A percentile compares a stretch with the other conserved stretches of the same genome.
Evolutionary conservation across 2,113 vertebrate genomes (phyloP).

Genomic region (Aegotheles bennettii): DNA sequence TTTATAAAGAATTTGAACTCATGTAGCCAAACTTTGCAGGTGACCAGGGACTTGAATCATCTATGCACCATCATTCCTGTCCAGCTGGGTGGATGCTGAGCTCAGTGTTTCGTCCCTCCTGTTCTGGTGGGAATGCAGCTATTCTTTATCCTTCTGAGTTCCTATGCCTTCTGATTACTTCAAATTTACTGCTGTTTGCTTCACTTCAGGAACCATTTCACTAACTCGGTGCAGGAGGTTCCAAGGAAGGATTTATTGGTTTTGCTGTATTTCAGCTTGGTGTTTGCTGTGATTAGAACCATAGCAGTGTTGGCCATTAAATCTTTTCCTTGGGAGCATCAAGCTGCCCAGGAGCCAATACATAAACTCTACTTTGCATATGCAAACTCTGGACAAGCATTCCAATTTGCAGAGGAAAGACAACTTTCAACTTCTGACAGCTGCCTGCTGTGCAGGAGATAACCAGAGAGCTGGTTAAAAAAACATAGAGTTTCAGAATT

Average conservation of each 20-base stretch:
- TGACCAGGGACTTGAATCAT: rapidly evolving
- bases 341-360: background rate
- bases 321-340: background rate
- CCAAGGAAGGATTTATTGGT: background rate
- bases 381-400: background rate
- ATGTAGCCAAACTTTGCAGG: background rate
- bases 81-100: too few relatives aligned
- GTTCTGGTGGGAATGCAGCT: background rate
- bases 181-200: background rate
- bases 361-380: background rate
- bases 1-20: background rate
- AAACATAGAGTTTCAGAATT: background rate
- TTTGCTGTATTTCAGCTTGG: background rate
- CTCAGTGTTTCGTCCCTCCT: background rate
- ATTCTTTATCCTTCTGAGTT: background rate
- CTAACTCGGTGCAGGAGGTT: background rate
- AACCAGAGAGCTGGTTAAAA: background rate
- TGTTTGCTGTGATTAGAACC: background rate
- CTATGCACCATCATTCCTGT: background rate
- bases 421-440: background rate
- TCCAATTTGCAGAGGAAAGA: background rate
- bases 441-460: background rate
- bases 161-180: background rate
- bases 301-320: background rate
- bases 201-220: background rate